These are phyloP conservation scores for Mycalesis mineus DNA, from an alignment of 2,888 invertebrate genomes.

Conservation along the genomic window DNA sequence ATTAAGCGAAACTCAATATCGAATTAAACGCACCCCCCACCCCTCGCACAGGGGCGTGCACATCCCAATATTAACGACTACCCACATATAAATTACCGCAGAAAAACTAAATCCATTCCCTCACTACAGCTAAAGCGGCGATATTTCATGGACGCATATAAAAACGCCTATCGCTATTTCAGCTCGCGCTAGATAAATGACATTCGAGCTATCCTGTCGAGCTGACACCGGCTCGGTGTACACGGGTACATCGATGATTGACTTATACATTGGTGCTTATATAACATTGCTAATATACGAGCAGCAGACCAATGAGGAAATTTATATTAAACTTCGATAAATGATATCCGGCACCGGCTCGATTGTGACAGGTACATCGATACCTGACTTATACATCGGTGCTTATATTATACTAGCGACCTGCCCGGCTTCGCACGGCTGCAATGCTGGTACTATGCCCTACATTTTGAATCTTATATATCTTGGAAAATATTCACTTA, in stretches of 20 bases:
- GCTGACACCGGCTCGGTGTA: not conserved
- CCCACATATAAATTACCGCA: slow-evolving; percentile 27
- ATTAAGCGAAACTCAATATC: not conserved
- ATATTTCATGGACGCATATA: slow-evolving; percentile 39
- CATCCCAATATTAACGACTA: slow-evolving; percentile 13
- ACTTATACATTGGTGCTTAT: slow-evolving; percentile 11
- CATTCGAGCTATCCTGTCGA: slow-evolving; percentile 26
- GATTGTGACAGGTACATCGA: not conserved
- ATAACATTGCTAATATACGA: too few species aligned
- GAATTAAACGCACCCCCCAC: slow-evolving; percentile 2
- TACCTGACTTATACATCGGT: slow-evolving; percentile 13
- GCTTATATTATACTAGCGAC: too few species aligned
- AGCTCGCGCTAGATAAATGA: slow-evolving; percentile 40
- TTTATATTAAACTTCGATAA: too few species aligned
- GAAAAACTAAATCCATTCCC: slow-evolving; percentile 32
- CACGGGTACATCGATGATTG: not conserved
- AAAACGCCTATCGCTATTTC: slow-evolving; percentile 37
- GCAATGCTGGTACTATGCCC: too few species aligned
- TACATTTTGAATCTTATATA: too few species aligned
- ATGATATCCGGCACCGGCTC: slow-evolving; percentile 29
- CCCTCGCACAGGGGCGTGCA: not conserved
- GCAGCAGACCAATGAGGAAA: too few species aligned
- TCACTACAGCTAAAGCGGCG: slow-evolving; percentile 27
- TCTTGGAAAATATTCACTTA: too few species aligned
- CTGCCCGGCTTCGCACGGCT: too few species aligned